Percentiles rank a stretch among this genome's conserved stretches.
Conservation (phyloP, 2,888 invertebrate genomes). For the Apodemia mormo region DNA sequence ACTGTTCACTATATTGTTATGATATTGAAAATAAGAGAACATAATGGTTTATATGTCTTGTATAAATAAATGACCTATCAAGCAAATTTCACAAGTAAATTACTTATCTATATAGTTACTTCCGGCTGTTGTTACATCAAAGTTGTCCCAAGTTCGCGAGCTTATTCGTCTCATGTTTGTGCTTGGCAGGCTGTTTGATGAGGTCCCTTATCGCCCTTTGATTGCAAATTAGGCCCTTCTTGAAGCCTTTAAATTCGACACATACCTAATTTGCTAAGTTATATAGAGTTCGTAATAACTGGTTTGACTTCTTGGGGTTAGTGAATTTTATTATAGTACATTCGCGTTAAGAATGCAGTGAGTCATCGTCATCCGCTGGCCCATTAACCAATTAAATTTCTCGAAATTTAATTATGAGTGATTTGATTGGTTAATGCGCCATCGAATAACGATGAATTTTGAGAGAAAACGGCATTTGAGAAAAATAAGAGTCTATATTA, state of each 20-base stretch:
- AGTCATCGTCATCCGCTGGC: too few species aligned
- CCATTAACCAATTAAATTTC: too few species aligned
- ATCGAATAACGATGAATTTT: too few species aligned
- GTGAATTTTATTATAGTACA: too few species aligned
- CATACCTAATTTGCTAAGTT: conserved; percentile 3
- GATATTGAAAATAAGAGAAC: too few species aligned
- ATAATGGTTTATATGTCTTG: too few species aligned
- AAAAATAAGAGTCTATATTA: too few species aligned
- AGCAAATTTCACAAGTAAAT: not conserved
- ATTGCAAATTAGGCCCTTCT: conserved; percentile 2
- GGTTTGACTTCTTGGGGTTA: not conserved
- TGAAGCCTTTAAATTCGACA: not conserved
- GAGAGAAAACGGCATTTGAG: too few species aligned
- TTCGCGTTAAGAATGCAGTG: too few species aligned
- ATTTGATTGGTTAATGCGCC: too few species aligned
- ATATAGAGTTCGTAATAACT: not conserved
- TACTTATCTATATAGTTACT: not conserved
- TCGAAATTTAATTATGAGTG: too few species aligned
- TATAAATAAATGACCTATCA: not conserved
- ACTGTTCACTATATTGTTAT: too few species aligned
- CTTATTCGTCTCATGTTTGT: conserved; percentile 5
- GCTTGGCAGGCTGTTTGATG: conserved; percentile 5
- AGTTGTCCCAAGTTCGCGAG: not conserved
- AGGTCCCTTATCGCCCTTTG: conserved; percentile 9
- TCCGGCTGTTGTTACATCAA: not conserved